A percentile compares a stretch with the other conserved stretches of the same genome.
Conservation (phyloP, 2,113 vertebrate species). For the Tautogolabrus adspersus region DNA sequence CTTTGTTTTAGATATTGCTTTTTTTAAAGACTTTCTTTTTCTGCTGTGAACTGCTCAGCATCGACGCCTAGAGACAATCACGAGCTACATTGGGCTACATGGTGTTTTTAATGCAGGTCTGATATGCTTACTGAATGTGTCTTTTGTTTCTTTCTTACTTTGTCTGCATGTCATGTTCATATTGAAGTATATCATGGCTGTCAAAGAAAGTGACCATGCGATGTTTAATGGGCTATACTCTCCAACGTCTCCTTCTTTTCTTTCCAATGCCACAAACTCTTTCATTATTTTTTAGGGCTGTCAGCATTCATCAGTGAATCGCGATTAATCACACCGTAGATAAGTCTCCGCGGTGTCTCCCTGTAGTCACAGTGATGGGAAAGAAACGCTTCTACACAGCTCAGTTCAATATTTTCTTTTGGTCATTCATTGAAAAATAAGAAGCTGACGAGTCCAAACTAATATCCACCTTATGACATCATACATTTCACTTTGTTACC, state of each 20-base stretch:
- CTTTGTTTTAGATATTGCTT: not conserved
- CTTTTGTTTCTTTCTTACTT: conserved; percentile 26
- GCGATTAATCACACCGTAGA: too few species aligned
- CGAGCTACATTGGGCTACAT: not conserved
- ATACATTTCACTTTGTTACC: too few species aligned
- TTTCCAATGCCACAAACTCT: conserved; percentile 55
- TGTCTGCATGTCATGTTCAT: conserved; percentile 45
- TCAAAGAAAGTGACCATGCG: conserved; percentile 11
- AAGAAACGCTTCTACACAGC: too few species aligned
- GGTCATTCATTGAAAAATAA: too few species aligned
- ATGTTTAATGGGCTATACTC: conserved; percentile 31
- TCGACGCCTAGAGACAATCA: conserved; percentile 65
- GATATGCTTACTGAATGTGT: conserved; percentile 12
- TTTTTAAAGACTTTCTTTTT: conserved; percentile 26
- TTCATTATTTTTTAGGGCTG: not conserved
- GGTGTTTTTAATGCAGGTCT: not conserved
- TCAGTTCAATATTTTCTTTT: too few species aligned
- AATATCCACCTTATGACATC: too few species aligned
- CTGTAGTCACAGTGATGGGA: too few species aligned
- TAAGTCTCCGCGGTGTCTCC: too few species aligned
- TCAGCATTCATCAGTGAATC: too few species aligned
- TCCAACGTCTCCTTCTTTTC: conserved; percentile 21
- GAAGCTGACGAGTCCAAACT: too few species aligned
- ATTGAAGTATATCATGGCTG: conserved; percentile 18
- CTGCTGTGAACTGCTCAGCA: conserved; percentile 46